Conservation (phyloP, 2,113 vertebrate species). For the Silurus meridionalis region DNA sequence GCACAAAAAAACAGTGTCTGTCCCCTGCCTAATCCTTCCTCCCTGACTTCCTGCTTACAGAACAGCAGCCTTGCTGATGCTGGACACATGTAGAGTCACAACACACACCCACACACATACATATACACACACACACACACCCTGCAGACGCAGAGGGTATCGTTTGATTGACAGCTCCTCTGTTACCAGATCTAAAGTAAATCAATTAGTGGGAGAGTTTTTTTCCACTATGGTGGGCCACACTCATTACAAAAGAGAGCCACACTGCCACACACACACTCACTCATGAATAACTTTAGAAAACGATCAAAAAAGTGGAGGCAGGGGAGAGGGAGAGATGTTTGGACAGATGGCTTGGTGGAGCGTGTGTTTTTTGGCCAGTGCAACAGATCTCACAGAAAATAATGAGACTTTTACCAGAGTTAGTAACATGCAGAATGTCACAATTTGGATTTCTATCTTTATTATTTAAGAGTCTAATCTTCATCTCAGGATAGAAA, state of each 20-base stretch:
- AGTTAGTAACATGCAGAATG: not conserved
- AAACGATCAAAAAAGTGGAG: conserved; percentile 83
- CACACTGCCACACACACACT: conserved; percentile 63
- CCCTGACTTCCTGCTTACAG: conserved; percentile 38
- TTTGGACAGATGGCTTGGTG: conserved; percentile 86
- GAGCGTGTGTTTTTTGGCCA: conserved; percentile 46
- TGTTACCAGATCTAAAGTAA: conserved; percentile 52
- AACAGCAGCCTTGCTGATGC: conserved; percentile 34
- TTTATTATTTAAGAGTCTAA: not conserved
- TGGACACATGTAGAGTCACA: conserved; percentile 33
- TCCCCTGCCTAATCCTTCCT: conserved; percentile 40
- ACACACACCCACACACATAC: conserved; percentile 29
- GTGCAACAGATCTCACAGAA: not conserved
- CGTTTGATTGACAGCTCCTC: conserved; percentile 49
- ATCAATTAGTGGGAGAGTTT: conserved; percentile 44
- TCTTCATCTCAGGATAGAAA: not conserved
- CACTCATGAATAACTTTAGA: conserved; percentile 81
- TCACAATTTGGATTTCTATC: not conserved
- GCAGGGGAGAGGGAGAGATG: conserved; percentile 73
- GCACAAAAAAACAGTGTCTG: conserved; percentile 12
- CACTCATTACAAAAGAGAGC: conserved; percentile 50
- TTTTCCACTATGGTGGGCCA: conserved; percentile 47
- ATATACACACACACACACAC: conserved; percentile 14
- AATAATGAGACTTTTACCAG: not conserved
- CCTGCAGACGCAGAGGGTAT: conserved; percentile 7